A percentile compares a stretch with the other conserved stretches of the same genome.
phyloP scores from a whole-genome alignment of 2,888 invertebrate species.

The Aphidius colemani region DNA sequence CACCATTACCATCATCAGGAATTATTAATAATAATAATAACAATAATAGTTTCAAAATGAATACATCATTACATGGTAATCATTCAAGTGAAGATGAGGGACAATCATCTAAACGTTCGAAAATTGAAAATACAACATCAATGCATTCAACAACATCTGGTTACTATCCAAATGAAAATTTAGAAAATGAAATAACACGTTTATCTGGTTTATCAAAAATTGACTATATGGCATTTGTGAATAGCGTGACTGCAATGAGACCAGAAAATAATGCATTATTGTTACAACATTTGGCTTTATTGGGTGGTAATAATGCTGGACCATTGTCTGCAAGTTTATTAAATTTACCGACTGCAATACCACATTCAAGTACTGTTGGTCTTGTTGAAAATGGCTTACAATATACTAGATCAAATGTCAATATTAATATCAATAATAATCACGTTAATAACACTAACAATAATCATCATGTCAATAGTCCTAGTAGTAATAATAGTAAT shows the following conservation, averaged over 20 bases:
- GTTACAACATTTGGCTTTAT: conserved; percentile 42
- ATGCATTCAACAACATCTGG: conserved; percentile 20
- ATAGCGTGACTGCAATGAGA: conserved; percentile 45
- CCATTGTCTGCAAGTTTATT: conserved; percentile 43
- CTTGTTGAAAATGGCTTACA: conserved; percentile 54
- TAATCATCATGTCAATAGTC: no score
- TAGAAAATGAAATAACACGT: conserved; percentile 32
- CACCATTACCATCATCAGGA: conserved; percentile 49
- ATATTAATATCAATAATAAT: conserved; percentile 55
- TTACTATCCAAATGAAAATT: conserved; percentile 33
- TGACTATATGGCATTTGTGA: conserved; percentile 45
- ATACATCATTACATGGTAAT: conserved; percentile 26
- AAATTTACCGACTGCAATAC: conserved; percentile 32
- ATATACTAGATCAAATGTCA: conserved; percentile 41
- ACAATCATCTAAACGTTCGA: conserved; percentile 42
- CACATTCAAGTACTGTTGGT: conserved; percentile 44
- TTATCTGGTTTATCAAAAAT: conserved; percentile 38
- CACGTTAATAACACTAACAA: conserved; percentile 36
- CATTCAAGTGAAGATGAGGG: conserved; percentile 49
- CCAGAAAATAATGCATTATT: conserved; percentile 44
- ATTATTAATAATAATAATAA: no score
- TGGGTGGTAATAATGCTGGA: conserved; percentile 38
- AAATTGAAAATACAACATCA: conserved; percentile 37
- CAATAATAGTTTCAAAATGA: conserved; percentile 37
- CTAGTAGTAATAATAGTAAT: conserved; percentile 56